These are phyloP conservation scores for Tenthredo livida DNA, from an alignment of 2,888 invertebrate species.

Conservation along the genomic window DNA sequence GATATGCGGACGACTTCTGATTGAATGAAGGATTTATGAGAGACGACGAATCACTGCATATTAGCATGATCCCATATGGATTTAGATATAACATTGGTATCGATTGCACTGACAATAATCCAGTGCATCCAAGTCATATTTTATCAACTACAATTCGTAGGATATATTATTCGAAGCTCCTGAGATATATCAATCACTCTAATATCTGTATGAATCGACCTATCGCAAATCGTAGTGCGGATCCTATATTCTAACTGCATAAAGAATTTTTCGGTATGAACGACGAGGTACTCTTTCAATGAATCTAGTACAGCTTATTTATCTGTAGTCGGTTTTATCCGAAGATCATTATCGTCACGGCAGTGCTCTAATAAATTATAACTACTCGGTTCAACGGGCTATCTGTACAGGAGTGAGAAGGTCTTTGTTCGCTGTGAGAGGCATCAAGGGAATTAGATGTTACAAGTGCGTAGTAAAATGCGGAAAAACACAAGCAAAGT, in stretches of 20 bases:
- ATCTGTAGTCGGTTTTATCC: background rate
- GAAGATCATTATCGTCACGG: background rate
- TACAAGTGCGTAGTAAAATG: background rate
- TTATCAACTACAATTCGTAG: background rate
- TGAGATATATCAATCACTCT: background rate
- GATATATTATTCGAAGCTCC: background rate
- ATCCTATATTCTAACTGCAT: background rate
- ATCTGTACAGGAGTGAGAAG: background rate
- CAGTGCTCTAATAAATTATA: background rate
- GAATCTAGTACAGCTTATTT: background rate
- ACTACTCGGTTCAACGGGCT: background rate
- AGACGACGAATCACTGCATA: background rate
- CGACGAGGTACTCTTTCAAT: background rate
- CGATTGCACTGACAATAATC: background rate
- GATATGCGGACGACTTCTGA: background rate
- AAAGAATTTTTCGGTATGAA: background rate
- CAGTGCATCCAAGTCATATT: constrained; percentile 3
- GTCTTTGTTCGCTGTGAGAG: background rate
- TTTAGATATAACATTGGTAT: background rate
- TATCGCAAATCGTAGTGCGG: background rate
- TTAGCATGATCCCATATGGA: background rate
- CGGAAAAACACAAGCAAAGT: background rate
- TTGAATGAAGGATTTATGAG: background rate
- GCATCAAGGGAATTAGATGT: background rate
- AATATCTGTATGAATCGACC: background rate